A percentile compares a stretch with the other conserved stretches of the same genome.
Evolutionary conservation across 37 sponge, comb jelly and placozoan genomes (phyloP).

Genomic region (Oopsacas minuta): DNA sequence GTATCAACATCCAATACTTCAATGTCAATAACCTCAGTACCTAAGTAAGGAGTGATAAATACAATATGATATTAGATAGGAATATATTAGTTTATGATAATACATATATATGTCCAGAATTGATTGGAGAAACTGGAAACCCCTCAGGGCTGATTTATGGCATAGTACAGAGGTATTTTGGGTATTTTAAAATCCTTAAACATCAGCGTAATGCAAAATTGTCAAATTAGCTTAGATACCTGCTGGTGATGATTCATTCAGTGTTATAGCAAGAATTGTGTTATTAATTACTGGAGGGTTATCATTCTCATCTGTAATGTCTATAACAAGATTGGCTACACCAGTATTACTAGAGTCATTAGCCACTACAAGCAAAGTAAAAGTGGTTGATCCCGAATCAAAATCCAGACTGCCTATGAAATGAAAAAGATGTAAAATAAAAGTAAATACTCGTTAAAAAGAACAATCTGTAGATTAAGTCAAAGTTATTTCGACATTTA

Average conservation of each 20-base stretch:
- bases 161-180: too few species aligned
- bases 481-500: too few species aligned
- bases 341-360: neutral
- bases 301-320: constrained; percentile 2
- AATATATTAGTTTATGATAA: neutral
- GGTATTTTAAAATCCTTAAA: too few species aligned
- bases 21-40: neutral
- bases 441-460: too few species aligned
- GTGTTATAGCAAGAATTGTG: neutral
- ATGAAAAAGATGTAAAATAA: neutral
- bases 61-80: too few species aligned
- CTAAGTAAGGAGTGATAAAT: too few species aligned
- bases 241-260: neutral
- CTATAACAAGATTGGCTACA: neutral
- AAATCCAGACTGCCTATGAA: neutral
- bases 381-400: neutral
- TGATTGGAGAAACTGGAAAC: too few species aligned
- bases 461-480: too few species aligned
- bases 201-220: neutral
- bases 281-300: neutral
- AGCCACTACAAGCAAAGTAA: neutral
- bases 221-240: neutral
- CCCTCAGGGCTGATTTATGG: too few species aligned
- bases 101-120: neutral
- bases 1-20: neutral